These are phyloP conservation scores for Neodiprion pinetum DNA, from an alignment of 1,140 invertebrate genomes.

Conservation along the genomic window DNA sequence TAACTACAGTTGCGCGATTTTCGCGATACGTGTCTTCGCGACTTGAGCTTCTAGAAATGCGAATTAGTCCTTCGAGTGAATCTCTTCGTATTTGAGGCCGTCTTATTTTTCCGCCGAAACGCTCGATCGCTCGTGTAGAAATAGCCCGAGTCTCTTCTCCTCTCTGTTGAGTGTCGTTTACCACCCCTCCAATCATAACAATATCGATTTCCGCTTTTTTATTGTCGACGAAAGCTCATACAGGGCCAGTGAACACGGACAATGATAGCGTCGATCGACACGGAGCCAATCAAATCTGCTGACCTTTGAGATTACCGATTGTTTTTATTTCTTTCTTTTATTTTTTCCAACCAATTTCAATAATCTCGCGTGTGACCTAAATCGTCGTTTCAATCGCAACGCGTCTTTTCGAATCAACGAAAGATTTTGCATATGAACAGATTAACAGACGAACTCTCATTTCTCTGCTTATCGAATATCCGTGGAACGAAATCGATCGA, in stretches of 20 bases:
- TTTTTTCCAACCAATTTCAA: too few relatives aligned
- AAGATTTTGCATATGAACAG: too few relatives aligned
- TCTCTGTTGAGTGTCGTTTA: background rate
- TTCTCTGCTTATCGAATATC: too few relatives aligned
- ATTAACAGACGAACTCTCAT: too few relatives aligned
- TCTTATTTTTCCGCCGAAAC: background rate
- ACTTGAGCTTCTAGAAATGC: too few relatives aligned
- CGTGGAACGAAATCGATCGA: too few relatives aligned
- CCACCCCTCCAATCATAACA: background rate
- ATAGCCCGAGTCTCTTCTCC: too few relatives aligned
- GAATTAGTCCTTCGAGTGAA: background rate
- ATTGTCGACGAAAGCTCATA: background rate
- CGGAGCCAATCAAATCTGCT: background rate
- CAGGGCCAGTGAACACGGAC: background rate
- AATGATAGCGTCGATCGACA: background rate
- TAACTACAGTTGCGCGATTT: background rate
- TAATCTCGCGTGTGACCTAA: too few relatives aligned
- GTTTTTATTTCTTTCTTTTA: too few relatives aligned
- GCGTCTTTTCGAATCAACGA: too few relatives aligned
- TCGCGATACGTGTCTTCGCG: background rate
- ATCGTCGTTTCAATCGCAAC: too few relatives aligned
- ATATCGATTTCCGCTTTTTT: conserved; percentile 5
- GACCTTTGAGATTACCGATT: background rate
- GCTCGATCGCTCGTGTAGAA: too few relatives aligned
- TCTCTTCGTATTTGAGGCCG: background rate